Evolutionary conservation across 2,113 vertebrate genomes (phyloP), one percentile per base, ranked within the genome.

Genomic region (Leptobrachium leishanense): DNA sequence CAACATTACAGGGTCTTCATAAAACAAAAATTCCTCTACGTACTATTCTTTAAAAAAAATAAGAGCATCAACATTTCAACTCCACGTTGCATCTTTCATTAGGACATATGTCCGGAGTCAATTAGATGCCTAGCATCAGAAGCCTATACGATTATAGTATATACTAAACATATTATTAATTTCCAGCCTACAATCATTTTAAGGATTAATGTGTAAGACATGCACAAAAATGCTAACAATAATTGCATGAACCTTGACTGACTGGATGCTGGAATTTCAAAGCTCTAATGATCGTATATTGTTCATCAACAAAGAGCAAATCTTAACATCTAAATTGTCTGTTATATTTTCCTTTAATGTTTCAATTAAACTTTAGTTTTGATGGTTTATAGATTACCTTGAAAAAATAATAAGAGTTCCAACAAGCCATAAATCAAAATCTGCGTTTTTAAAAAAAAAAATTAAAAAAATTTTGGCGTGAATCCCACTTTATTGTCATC

Each of bases 401-500:
- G 41, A 43, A 70, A 10, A 41, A 77, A 62, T 70, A 66, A 41
- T 69, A 62, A 77, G 54, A 68, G 10, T 43, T 39, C n/a, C n/a
- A n/a, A n/a, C 9, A 46, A 44, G 55, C 54, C 43, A 77, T 70
- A 68, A 70, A 20, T 53, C 57, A 39, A 41, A 65, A 66, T 74
- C 68, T 50, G 73, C 65, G 11, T 12, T 54, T 43, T 79, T 79
- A 66, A 67, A 31, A 31, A 31, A 31, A 1, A 31, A 31, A 31
- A 31, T n/a, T n/a, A 31, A 31, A 31, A 67, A n/a, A 50, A 40
- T 74, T 59, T 72, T 80, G 73, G 70, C 59, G 68, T 67, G 53
- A 80, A 80, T 80, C 74, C 41, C 31, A n/a, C 43, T 42, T 71
- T 55, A 80, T 80, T 80, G 77, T 74, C 68, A 59, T 43, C n/a